Percentiles rank a stretch among this genome's conserved stretches.
Evolutionary conservation across 2,797 vertebrate genomes (phyloP).

Genomic region (Lithobates sylvaticus): DNA sequence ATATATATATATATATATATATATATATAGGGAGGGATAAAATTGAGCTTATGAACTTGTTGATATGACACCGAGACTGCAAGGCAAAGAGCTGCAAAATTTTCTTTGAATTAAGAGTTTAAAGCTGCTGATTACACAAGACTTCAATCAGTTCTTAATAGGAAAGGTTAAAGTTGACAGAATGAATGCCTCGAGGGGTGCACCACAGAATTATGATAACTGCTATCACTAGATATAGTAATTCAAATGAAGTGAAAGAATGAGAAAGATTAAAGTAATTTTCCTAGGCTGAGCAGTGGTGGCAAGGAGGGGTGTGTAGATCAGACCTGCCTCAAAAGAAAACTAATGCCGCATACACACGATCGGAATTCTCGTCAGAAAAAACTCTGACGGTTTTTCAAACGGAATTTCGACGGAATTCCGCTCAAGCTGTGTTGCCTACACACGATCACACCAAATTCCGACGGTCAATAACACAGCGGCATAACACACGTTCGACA

Average conservation of each 20-base stretch:
- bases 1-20: too few relatives aligned
- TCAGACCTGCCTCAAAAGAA: constrained; percentile 18
- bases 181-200: constrained; percentile 34
- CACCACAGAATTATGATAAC: constrained; percentile 33
- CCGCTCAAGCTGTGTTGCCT: too few relatives aligned
- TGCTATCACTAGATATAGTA: constrained; percentile 38
- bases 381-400: too few relatives aligned
- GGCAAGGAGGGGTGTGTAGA: constrained; percentile 3
- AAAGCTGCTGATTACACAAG: constrained; percentile 34
- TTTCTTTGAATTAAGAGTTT: constrained; percentile 13
- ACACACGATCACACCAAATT: too few relatives aligned
- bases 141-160: constrained; percentile 53
- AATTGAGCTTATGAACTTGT: neutral
- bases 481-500: too few relatives aligned
- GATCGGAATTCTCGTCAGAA: too few relatives aligned
- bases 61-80: neutral
- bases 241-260: constrained; percentile 51
- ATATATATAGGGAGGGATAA: too few relatives aligned
- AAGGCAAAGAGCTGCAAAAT: constrained; percentile 17
- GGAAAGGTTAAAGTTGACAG: constrained; percentile 58
- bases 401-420: too few relatives aligned
- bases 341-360: neutral
- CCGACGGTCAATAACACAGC: too few relatives aligned
- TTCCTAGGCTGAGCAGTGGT: neutral
- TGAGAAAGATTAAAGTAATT: constrained; percentile 53